These are phyloP conservation scores for Lottia scabra DNA, from an alignment of 2,888 invertebrate species.

Conservation along the genomic window DNA sequence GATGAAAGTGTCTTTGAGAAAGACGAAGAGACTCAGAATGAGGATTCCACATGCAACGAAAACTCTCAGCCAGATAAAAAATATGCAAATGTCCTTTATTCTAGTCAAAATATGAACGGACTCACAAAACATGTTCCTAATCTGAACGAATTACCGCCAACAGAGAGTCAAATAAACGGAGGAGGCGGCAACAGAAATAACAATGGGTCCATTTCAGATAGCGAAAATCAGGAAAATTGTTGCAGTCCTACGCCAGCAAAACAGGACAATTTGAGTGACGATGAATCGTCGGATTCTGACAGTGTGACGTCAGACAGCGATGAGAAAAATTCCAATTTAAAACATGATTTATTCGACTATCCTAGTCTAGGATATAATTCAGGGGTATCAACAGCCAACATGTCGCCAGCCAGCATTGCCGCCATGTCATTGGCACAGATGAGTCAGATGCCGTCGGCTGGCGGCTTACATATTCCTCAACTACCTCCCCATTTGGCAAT, in stretches of 20 bases:
- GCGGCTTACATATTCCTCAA: slow-evolving; percentile 57
- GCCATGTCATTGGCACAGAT: slow-evolving; percentile 38
- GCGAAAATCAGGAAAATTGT: not conserved
- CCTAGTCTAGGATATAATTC: slow-evolving; percentile 5
- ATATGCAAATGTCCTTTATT: slow-evolving; percentile 13
- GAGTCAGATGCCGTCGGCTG: slow-evolving; percentile 20
- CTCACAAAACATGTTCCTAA: not conserved
- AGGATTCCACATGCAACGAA: slow-evolving; percentile 22
- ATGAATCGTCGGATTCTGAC: slow-evolving; percentile 9
- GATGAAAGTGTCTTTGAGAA: slow-evolving; percentile 29
- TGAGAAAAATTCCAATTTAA: slow-evolving; percentile 21
- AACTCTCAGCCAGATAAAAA: slow-evolving; percentile 20
- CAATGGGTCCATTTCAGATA: not conserved
- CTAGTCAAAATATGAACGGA: not conserved
- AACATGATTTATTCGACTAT: slow-evolving; percentile 19
- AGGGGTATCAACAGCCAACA: slow-evolving; percentile 19
- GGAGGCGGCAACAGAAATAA: not conserved
- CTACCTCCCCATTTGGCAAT: slow-evolving; percentile 58
- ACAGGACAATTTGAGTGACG: slow-evolving; percentile 11
- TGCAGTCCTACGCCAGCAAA: not conserved
- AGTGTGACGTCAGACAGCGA: slow-evolving; percentile 13
- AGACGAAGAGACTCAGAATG: slow-evolving; percentile 28
- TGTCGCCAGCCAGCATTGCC: slow-evolving; percentile 36
- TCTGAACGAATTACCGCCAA: not conserved
- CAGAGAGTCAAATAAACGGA: not conserved